Base-by-base conservation (phyloP, 2,888 invertebrate species). In the Metalampra italica region DNA sequence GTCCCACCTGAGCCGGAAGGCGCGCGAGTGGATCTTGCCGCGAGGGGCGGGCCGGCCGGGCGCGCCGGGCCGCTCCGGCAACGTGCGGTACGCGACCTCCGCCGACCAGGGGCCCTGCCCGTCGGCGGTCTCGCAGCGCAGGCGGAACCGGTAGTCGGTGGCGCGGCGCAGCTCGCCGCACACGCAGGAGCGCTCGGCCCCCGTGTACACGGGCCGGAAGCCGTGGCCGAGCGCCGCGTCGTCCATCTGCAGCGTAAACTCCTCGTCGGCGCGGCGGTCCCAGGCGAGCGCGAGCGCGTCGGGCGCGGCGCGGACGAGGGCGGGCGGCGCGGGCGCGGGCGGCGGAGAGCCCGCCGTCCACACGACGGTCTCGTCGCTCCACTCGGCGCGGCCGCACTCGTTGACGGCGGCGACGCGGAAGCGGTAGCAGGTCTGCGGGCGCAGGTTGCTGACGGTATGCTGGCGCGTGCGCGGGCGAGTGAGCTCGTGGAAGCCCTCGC, bases 371-470 rank as follows among this genome's bases (percentile, higher is more conserved):
- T 93, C 91, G 38, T 93, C 92, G 46, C 94, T 94, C 88, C 93
- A 95, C 11, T 91, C 87, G 64, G 94, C 93, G 71, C 92, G 92
- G 11, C 97, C 97, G 63, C 92, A 91, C 64, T 94, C 94, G 79
- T 97, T 97, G 51, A 95, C 91, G 59, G 96, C 97, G 39, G 95
- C 94, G 64, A 97, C 80, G 46, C 97, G 93, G 85, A 97, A 96
- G 53, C 92, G 92, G 80, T 97, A 97, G 51, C 92, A 87, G 2
- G 96, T 96, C 59, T 95, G 94, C 32, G 96, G 92, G 59, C 93
- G 92, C 54, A 97, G 90, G 73, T 94, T 94, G 63, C 91, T 91
- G 51, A 95, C 90, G 59, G 93, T 93, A 78, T 93, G 94, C 71
- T 96, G 95, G 66, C 94, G 94, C 52, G 92, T 92, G 72, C 93